Evolutionary conservation across 2,797 vertebrate species (phyloP).

Genomic region (Bradypodion pumilum): DNA sequence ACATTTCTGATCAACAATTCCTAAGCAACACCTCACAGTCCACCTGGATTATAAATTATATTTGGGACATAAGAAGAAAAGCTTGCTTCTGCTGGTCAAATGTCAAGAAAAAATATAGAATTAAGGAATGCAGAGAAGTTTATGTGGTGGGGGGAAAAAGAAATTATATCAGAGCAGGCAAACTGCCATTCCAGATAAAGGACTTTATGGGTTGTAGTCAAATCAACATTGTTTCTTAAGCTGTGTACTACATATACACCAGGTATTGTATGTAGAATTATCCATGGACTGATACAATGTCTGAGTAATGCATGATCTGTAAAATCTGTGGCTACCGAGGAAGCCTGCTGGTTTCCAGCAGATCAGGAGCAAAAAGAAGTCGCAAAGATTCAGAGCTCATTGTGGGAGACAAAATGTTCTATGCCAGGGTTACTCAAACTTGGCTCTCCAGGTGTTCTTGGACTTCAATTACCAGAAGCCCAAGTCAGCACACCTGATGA

Average conservation of each 20-base stretch:
- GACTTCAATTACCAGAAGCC: no score
- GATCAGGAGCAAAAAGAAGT: neutral
- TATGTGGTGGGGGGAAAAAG: neutral
- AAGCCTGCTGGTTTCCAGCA: neutral
- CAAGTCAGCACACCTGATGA: no score
- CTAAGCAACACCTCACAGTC: conserved; percentile 19
- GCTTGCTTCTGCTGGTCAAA: neutral
- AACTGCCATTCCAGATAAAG: neutral
- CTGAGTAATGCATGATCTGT: no score
- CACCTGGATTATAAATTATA: conserved; percentile 9
- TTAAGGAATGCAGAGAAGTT: neutral
- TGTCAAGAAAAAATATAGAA: neutral
- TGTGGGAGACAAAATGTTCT: neutral
- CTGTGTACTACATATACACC: no score
- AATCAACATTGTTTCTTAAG: neutral
- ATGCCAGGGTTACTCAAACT: neutral
- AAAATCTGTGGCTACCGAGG: neutral
- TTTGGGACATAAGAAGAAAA: neutral
- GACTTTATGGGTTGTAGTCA: neutral
- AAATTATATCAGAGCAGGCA: neutral
- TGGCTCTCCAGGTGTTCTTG: no score
- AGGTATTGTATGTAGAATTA: neutral
- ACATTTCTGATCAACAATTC: neutral
- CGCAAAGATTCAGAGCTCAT: neutral
- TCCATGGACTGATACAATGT: no score